Base-by-base conservation (phyloP, 2,888 invertebrate genomes). In the Scrobipalpa costella region DNA sequence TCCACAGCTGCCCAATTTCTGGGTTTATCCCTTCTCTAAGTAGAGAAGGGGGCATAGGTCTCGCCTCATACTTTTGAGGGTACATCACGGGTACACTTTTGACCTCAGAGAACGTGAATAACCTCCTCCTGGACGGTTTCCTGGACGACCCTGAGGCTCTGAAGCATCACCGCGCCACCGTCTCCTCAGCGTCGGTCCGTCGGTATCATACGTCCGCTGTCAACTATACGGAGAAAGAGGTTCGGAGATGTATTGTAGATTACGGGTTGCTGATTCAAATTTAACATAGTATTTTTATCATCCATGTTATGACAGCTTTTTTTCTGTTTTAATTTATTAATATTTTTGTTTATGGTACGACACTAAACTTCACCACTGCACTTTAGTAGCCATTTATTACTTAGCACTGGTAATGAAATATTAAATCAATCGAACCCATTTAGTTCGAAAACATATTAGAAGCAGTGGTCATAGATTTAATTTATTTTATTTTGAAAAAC, bases 111-210 rank as follows among this genome's bases (percentile, higher is more conserved):
- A 91, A 92, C 69, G 85, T 76, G 60, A 76, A 91, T 79, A 87
- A 87, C 47, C 84, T 92, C 66, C 80, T 92, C 67, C 70, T 90
- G 82, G 92, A 92, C 70, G 92, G 92, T 65, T 92, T 92, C 82
- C 80, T 92, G 72, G 92, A 92, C 71, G 85, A 84, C 65, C 80
- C 83, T 13, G 75, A 68, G 36, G 66, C 83, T 13, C 21, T 79
- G 33, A 60, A 65, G 15, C 77, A 72, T 0, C 82, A 81, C 66
- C 69, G 67, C 38, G 65, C 65, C 6, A 73, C 77, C 6, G 75
- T 82, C 27, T 50, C 72, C 57, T 63, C 76, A 0, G 71, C 76
- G 1, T 73, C 78, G 13, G 67, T 67, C 33, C 74, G 89, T 33
- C 77, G 77, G 55, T 89, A 86, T 73, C 90, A 90, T 76, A 90